phyloP scores from a whole-genome alignment of 30 jellyfish, hydroid and myxozoan genomes.

The Thelohanellus kitauei region DNA sequence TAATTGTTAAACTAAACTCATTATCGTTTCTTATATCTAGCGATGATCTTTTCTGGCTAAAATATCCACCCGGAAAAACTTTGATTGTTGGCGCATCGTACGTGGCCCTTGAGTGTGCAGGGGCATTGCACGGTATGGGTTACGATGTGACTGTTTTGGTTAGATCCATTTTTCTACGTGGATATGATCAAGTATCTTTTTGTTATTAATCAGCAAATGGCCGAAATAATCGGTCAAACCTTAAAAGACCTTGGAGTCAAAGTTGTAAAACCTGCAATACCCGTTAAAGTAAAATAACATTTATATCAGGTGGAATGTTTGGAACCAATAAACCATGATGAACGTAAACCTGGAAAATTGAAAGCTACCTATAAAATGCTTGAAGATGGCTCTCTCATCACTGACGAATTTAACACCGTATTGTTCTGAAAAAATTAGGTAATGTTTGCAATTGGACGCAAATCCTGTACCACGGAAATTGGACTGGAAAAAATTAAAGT shows the following conservation, averaged over 20 bases:
- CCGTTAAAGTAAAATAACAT: constrained; percentile 15
- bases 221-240: constrained; percentile 22
- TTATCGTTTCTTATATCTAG: constrained; percentile 7
- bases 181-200: constrained; percentile 35
- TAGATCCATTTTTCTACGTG: constrained; percentile 41
- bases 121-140: constrained; percentile 46
- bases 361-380: constrained; percentile 23
- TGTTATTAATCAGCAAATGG: constrained; percentile 25
- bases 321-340: constrained; percentile 1
- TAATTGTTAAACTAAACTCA: too few species aligned
- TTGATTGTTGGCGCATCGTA: constrained; percentile 53
- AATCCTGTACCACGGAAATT: constrained; percentile 30
- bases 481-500: constrained; percentile 59
- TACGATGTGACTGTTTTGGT: constrained; percentile 70
- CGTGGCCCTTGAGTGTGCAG: constrained; percentile 72
- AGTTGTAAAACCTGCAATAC: constrained; percentile 13
- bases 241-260: constrained; percentile 32
- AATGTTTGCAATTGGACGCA: constrained; percentile 35
- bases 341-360: constrained; percentile 20
- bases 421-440: constrained; percentile 1
- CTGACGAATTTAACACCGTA: constrained; percentile 44
- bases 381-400: constrained; percentile 14
- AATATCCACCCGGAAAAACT: constrained; percentile 48
- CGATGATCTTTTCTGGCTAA: constrained; percentile 45
- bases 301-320: background rate